Evolutionary conservation across 2,888 invertebrate genomes (phyloP).

Genomic region (Sinelater perroti): DNA sequence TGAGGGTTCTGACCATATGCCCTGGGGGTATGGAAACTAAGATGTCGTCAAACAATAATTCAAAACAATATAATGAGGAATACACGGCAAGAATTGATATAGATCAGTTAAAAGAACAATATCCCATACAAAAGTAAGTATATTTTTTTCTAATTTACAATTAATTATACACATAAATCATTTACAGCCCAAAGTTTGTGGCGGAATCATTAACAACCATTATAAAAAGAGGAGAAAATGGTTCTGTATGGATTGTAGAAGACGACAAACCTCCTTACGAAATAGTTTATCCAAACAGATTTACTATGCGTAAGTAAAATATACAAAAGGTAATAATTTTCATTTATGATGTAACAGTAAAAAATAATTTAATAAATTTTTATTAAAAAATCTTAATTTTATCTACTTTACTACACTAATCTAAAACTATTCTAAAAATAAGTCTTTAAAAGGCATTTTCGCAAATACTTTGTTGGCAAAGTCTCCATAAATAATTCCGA

Average conservation of each 20-base stretch:
- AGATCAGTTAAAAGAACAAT: neutral
- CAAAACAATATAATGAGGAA: neutral
- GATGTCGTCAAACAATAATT: neutral
- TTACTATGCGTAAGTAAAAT: constrained; percentile 14
- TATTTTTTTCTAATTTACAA: neutral
- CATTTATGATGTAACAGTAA: too few species aligned
- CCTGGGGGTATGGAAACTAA: constrained; percentile 33
- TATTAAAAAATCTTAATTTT: neutral
- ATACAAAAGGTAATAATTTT: constrained; percentile 1
- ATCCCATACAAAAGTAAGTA: neutral
- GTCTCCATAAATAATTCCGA: constrained; percentile 49
- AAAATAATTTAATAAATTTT: too few species aligned
- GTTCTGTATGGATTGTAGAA: constrained; percentile 43
- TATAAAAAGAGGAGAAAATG: constrained; percentile 39
- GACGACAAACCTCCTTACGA: constrained; percentile 36
- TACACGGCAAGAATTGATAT: neutral
- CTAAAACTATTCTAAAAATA: constrained; percentile 14
- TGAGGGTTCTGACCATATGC: constrained; percentile 38
- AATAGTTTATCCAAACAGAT: constrained; percentile 29
- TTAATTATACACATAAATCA: neutral
- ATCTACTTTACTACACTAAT: neutral
- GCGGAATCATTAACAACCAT: constrained; percentile 37
- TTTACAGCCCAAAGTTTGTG: constrained; percentile 37
- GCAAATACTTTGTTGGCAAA: constrained; percentile 16
- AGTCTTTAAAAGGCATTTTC: constrained; percentile 25